Base-by-base conservation (phyloP, 2,797 vertebrate species). In the Falco columbarius region DNA sequence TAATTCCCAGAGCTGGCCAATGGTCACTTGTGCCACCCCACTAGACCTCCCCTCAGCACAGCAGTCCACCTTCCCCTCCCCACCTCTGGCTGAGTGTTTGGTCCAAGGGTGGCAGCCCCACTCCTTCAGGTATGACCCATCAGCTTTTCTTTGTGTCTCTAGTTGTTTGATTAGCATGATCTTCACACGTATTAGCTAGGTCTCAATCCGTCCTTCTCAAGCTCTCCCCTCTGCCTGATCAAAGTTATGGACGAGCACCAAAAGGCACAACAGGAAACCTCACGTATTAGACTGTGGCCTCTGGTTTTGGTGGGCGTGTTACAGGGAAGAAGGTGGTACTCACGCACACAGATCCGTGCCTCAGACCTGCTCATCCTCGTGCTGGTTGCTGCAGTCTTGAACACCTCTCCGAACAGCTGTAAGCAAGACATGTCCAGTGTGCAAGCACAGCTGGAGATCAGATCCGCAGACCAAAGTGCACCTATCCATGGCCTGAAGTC, bases 81-180 rank as follows among this genome's bases (percentile, higher is more conserved):
- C 46, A 18, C 0, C 0, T 32, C 7, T 30, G 71, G 68, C 9
- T 10, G 38, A 16, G 14, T 7, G 6, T 54, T 79, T 58, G 49
- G 22, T 49, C 36, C 61, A 30, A 26, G 20, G 14, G 30, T 5
- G 36, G n/a, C 22, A 77, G 51, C 32, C 29, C 40, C n/a, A 29
- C 4, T 47, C 44, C 38, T 63, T 52, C 14, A 5, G 3, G 10
- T 27, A 20, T 4, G 79, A 32, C 16, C 7, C 52, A 21, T 9
- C 36, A 68, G 29, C 32, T 85, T 44, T 81, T 30, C 46, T 68
- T 42, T 65, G 11, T 49, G 27, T 40, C 47, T 58, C n/a, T 10
- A 70, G 30, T 6, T 34, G 47, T 67, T 67, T 30, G 44, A 76
- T 46, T 12, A 59, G 20, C 1, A 4, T 58, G 56, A 70, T 14